These are phyloP conservation scores for Urosaurus nigricauda DNA, from an alignment of 2,797 vertebrate species.

Conservation along the genomic window DNA sequence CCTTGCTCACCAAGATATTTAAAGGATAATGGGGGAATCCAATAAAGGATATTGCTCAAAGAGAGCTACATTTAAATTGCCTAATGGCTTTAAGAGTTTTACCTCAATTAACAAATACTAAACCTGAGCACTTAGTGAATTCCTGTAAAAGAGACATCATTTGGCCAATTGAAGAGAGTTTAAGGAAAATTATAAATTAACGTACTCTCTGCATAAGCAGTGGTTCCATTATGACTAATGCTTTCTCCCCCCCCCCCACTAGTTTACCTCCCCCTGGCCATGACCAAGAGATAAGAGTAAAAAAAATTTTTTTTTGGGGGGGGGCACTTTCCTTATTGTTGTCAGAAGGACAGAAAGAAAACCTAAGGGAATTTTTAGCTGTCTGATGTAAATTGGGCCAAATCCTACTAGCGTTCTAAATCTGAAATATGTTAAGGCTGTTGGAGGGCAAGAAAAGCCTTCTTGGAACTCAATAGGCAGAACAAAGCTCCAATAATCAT, in stretches of 20 bases:
- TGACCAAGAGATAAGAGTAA: constrained; percentile 40
- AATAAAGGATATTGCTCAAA: constrained; percentile 83
- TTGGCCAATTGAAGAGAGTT: constrained; percentile 63
- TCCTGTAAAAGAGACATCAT: constrained; percentile 74
- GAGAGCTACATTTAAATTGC: constrained; percentile 84
- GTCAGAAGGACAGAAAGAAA: constrained; percentile 75
- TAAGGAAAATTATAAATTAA: constrained; percentile 64
- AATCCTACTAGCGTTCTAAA: constrained; percentile 69
- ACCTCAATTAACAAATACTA: constrained; percentile 84
- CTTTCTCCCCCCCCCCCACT: constrained; percentile 29
- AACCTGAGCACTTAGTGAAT: constrained; percentile 79
- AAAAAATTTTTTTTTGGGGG: no score
- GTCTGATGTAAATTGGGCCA: constrained; percentile 69
- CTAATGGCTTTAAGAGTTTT: constrained; percentile 82
- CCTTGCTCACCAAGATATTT: constrained; percentile 84
- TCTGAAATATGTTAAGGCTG: constrained; percentile 72
- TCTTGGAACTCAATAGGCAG: constrained; percentile 72
- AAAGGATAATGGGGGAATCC: constrained; percentile 85
- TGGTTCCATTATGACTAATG: constrained; percentile 55
- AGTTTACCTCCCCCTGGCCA: neutral
- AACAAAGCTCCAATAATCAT: constrained; percentile 73
- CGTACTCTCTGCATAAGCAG: constrained; percentile 48
- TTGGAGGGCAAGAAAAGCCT: constrained; percentile 73
- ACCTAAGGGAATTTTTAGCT: constrained; percentile 69
- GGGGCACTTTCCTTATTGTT: constrained; percentile 43